phyloP scores from a whole-genome alignment of 2,888 invertebrate species.

The Cataglyphis rosenhaueri region DNA sequence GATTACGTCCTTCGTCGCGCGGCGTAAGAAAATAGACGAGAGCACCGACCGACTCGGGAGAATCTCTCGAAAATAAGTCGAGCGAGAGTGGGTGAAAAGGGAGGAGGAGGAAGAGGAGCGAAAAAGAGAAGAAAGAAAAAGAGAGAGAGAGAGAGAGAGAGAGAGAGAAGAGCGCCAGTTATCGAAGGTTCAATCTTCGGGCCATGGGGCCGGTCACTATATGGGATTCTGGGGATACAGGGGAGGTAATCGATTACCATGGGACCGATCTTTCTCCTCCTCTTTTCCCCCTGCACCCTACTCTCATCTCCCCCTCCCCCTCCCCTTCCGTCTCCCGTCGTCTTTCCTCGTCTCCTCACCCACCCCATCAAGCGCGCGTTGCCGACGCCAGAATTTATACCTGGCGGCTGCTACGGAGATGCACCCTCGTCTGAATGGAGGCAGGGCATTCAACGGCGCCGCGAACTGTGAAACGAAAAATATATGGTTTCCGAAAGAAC shows the following conservation, averaged over 20 bases:
- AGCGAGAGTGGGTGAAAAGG: slow-evolving; percentile 38
- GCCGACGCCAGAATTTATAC: slow-evolving; percentile 83
- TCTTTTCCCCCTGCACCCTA: slow-evolving; percentile 56
- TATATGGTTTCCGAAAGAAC: slow-evolving; percentile 80
- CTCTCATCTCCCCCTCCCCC: slow-evolving; percentile 55
- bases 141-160: neutral
- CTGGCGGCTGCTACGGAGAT: slow-evolving; percentile 80
- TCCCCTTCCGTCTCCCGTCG: slow-evolving; percentile 14
- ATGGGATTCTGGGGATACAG: slow-evolving; percentile 82
- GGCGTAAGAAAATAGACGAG: slow-evolving; percentile 68
- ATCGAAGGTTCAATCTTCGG: slow-evolving; percentile 81
- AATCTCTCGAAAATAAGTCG: slow-evolving; percentile 1
- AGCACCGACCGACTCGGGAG: slow-evolving; percentile 9
- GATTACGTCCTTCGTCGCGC: slow-evolving; percentile 66
- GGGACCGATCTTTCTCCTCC: slow-evolving; percentile 76
- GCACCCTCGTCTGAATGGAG: slow-evolving; percentile 80
- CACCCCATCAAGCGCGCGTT: slow-evolving; percentile 65
- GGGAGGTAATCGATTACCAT: slow-evolving; percentile 83
- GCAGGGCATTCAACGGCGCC: slow-evolving; percentile 81
- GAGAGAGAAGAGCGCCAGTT: slow-evolving; percentile 72
- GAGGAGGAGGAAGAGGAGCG: neutral
- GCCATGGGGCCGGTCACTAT: slow-evolving; percentile 80
- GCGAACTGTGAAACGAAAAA: slow-evolving; percentile 83
- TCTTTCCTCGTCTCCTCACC: slow-evolving; percentile 63
- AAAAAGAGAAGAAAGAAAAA: slow-evolving; percentile 1